Percentiles rank a stretch among this genome's conserved stretches.
phyloP scores from a whole-genome alignment of 2,113 vertebrate species.

The Trachemys scripta region DNA sequence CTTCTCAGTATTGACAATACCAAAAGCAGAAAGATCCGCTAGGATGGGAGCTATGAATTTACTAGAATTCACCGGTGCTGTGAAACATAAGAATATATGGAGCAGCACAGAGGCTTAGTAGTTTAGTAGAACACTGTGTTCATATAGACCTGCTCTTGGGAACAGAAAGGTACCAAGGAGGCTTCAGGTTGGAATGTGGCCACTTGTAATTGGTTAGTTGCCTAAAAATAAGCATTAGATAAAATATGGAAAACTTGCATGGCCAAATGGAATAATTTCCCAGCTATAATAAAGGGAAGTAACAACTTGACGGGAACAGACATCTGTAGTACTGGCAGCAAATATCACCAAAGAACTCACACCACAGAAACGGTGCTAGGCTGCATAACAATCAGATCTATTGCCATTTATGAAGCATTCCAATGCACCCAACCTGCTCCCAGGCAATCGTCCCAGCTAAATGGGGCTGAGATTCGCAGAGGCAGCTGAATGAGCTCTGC shows the following conservation, averaged over 20 bases:
- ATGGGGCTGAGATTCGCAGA: fast-evolving
- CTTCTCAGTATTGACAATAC: not conserved
- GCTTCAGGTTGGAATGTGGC: not conserved
- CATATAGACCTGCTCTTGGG: not conserved
- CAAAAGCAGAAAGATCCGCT: not conserved
- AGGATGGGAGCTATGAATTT: not conserved
- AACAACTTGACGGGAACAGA: not conserved
- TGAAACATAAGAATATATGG: not conserved
- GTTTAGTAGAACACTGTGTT: not conserved
- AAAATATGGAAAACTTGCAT: not conserved
- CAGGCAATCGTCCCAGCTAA: not conserved
- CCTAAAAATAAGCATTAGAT: not conserved
- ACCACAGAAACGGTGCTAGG: not conserved
- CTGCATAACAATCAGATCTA: not conserved
- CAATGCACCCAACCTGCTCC: not conserved
- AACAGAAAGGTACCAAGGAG: not conserved
- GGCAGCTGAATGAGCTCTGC: not conserved
- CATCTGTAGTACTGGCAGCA: not conserved
- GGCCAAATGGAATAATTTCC: not conserved
- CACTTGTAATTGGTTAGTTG: not conserved
- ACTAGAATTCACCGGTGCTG: not conserved
- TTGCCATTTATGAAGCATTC: not conserved
- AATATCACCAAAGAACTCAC: not conserved
- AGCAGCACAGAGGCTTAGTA: not conserved
- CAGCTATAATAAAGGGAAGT: not conserved